These are phyloP conservation scores for Papilio helenus DNA, from an alignment of 1,140 invertebrate genomes.

Conservation along the genomic window DNA sequence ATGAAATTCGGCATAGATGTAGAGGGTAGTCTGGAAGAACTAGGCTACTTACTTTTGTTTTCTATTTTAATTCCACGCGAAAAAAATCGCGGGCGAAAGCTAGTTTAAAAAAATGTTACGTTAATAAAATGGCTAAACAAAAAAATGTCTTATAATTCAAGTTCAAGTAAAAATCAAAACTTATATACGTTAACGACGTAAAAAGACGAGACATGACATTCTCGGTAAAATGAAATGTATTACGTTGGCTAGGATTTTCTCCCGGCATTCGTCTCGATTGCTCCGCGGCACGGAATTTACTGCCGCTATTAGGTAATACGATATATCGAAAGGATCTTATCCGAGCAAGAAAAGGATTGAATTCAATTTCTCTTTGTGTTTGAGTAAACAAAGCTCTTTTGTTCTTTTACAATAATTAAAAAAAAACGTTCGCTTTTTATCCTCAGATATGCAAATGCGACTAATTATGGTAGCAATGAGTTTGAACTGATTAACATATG, in stretches of 20 bases:
- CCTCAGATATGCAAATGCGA: too few relatives aligned
- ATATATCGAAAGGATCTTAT: constrained; percentile 30
- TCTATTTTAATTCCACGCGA: too few relatives aligned
- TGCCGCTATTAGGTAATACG: constrained; percentile 27
- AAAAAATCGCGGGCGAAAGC: too few relatives aligned
- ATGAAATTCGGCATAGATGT: too few relatives aligned
- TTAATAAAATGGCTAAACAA: too few relatives aligned
- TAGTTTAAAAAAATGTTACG: too few relatives aligned
- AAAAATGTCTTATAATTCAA: too few relatives aligned
- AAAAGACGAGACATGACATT: background rate
- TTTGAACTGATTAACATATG: too few relatives aligned
- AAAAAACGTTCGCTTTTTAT: too few relatives aligned
- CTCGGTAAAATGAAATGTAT: constrained; percentile 9
- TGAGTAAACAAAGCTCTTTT: background rate
- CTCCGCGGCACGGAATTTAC: constrained; percentile 23
- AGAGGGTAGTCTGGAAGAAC: too few relatives aligned
- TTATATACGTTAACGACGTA: background rate
- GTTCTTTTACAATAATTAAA: background rate
- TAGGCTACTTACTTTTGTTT: too few relatives aligned
- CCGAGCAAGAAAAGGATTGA: constrained; percentile 12
- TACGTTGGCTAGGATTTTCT: constrained; percentile 16
- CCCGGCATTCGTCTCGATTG: constrained; percentile 21
- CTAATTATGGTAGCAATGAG: too few relatives aligned
- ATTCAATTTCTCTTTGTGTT: constrained; percentile 23
- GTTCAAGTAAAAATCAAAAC: background rate